Percentiles rank a stretch among this genome's conserved stretches.
phyloP scores from a whole-genome alignment of 2,113 vertebrate genomes.

The Mola mola region DNA sequence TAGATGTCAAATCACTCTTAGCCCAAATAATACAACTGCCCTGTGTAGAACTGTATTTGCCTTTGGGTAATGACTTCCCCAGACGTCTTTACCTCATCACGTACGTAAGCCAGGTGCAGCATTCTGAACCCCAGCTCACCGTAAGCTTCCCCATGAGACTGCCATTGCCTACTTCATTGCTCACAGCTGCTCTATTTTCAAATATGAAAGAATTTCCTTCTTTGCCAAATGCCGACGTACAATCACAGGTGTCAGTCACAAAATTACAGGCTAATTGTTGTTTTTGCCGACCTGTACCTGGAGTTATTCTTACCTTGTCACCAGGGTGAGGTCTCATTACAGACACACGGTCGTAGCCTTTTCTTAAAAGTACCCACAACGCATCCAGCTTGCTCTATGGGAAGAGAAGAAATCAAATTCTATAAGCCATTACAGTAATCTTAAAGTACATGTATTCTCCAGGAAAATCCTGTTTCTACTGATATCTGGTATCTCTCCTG shows the following conservation, averaged over 20 bases:
- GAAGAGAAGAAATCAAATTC: conserved; percentile 31
- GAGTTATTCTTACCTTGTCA: conserved; percentile 88
- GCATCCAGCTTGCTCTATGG: conserved; percentile 93
- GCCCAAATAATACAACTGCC: conserved; percentile 48
- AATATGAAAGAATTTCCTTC: conserved; percentile 7
- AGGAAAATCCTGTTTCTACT: background rate
- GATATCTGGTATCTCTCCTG: background rate
- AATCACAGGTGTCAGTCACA: background rate
- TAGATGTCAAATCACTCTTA: conserved; percentile 36
- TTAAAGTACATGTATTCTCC: background rate
- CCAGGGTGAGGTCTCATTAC: conserved; percentile 97
- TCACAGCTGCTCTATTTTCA: conserved; percentile 78
- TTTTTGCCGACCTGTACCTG: no score
- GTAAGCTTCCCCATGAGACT: conserved; percentile 76
- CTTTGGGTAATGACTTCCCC: conserved; percentile 64
- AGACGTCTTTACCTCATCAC: conserved; percentile 56
- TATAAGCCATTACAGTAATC: background rate
- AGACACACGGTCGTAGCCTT: conserved; percentile 95
- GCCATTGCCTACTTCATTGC: conserved; percentile 68
- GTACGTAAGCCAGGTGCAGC: conserved; percentile 31
- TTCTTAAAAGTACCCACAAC: conserved; percentile 91
- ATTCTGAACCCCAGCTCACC: conserved; percentile 70
- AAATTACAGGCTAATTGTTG: background rate
- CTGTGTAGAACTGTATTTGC: conserved; percentile 46
- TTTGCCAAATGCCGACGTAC: conserved; percentile 11